Evolutionary conservation across 2,797 vertebrate species (phyloP).

Genomic region (Microctenopoma lineatum): DNA sequence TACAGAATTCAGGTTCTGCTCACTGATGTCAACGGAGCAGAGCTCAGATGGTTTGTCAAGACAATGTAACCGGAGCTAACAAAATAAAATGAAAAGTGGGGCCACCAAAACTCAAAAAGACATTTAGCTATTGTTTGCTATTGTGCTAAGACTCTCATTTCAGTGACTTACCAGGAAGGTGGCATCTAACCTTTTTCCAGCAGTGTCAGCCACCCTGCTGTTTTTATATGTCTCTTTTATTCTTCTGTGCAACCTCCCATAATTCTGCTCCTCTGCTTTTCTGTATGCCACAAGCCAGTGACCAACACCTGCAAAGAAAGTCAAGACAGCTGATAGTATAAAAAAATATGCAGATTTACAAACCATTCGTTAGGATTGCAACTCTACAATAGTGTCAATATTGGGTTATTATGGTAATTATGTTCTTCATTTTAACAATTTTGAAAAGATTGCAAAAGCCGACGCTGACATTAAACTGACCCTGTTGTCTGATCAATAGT

Average conservation of each 20-base stretch:
- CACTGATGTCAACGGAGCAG: slow-evolving; percentile 76
- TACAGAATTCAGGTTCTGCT: slow-evolving; percentile 73
- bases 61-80: slow-evolving; percentile 73
- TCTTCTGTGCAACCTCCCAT: slow-evolving; percentile 32
- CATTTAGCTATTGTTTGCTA: not conserved
- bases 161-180: slow-evolving; percentile 72
- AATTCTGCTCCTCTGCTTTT: slow-evolving; percentile 53
- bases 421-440: too few species aligned
- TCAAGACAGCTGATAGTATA: not conserved
- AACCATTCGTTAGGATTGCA: too few species aligned
- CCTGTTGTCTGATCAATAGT: too few species aligned
- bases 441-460: too few species aligned
- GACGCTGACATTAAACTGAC: too few species aligned
- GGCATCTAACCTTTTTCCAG: slow-evolving; percentile 64
- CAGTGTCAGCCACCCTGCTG: not conserved
- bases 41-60: slow-evolving; percentile 79
- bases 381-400: too few species aligned
- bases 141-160: not conserved
- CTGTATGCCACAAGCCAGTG: slow-evolving; percentile 75
- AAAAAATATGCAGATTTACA: not conserved
- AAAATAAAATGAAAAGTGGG: slow-evolving; percentile 4
- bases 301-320: slow-evolving; percentile 59
- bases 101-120: not conserved
- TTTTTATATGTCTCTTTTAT: slow-evolving; percentile 19
- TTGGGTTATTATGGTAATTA: too few species aligned